Base-by-base conservation (phyloP, 2,797 vertebrate species). In the Okamejei kenojei region DNA sequence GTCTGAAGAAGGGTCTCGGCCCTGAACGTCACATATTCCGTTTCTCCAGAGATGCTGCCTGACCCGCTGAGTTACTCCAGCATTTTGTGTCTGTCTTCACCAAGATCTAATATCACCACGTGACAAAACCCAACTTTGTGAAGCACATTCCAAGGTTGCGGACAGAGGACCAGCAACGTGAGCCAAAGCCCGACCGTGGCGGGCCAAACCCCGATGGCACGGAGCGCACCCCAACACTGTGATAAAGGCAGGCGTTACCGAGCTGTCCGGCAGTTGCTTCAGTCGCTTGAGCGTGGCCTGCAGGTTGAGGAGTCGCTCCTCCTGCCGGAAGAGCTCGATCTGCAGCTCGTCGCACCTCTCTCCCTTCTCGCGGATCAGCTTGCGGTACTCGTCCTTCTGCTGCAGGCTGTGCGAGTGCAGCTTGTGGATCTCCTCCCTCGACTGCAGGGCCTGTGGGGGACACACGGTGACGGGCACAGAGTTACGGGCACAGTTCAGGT, bases 341-440 rank as follows among this genome's bases (percentile, higher is more conserved):
- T 99, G 98, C 94, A 98, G 95, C 93, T 97, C 97, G 0, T 99
- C 98, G 0, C 95, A 96, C 13, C 94, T 95, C 94, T 98, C 98
- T 0, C 96, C 95, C 93, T 98, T 96, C 93, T 98, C 97, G 3
- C 97, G 95, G 65, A 98, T 96, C 95, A 95, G 96, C 95, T 97
- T 98, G 65, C 98, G 97, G 93, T 98, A 97, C 45, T 93, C 68
- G 0, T 99, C 98, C 93, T 98, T 98, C 93, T 98, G 97, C 61
- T 97, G 96, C 79, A 99, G 96, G 94, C 95, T 96, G 94, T 95
- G 96, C 23, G 97, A 96, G 7, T 95, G 96, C 94, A 98, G 98
- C 7, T 93, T 17, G 9, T 98, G 97, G 94, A 97, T 96, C 94
- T 97, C 96, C 92, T 97, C 97, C 54, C 96, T 95, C 0, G 95